Evolutionary conservation across 2,888 invertebrate species (phyloP), one percentile per base, ranked within the genome.

Genomic region (Timema cristinae): DNA sequence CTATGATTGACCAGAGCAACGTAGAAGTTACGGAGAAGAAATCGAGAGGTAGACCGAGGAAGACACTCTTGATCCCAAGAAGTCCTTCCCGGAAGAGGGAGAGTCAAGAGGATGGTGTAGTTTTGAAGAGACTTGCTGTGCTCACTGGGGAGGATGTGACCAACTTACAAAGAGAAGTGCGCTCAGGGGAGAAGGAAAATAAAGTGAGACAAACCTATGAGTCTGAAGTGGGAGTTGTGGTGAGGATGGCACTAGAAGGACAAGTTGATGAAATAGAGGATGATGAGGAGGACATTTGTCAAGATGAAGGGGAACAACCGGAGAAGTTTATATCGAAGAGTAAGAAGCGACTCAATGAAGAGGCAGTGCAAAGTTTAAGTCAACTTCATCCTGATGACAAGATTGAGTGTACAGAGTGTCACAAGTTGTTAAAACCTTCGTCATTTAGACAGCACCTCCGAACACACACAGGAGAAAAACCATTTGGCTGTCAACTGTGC

Each of bases 401-500:
- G 66, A 73, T 76, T 16, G 75, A 76, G 56, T 76, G 76, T 59
- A 72, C 61, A 67, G 76, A 75, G 66, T 76, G 76, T 15, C 76
- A 75, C 54, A 76, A 76, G 50, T 68, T 74, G 10, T 68, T 76
- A 51, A 76, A 76, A 51, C 74, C 76, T 50, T 74, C 74, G 15
- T 76, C 76, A 10, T 76, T 73, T 59, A 59, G 75, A n/a, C 76
- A 76, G 32, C 78, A 78, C 56, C 75, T 76, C 47, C 75, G 76
- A 48, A 78, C 78, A 15, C 78, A 78, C 61, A 73, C 77, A 51
- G 78, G 78, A 2, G 76, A 74, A 47, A 76, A 77, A 52, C 78
- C 78, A 6, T 77, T 77, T 75, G 75, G 75, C 11, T 78, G 78
- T 74, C 76, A 76, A 67, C 71, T 77, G 11, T 78, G 78, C 66